Conservation (phyloP, 2,797 vertebrate genomes). For the Danio aesculapii region DNA sequence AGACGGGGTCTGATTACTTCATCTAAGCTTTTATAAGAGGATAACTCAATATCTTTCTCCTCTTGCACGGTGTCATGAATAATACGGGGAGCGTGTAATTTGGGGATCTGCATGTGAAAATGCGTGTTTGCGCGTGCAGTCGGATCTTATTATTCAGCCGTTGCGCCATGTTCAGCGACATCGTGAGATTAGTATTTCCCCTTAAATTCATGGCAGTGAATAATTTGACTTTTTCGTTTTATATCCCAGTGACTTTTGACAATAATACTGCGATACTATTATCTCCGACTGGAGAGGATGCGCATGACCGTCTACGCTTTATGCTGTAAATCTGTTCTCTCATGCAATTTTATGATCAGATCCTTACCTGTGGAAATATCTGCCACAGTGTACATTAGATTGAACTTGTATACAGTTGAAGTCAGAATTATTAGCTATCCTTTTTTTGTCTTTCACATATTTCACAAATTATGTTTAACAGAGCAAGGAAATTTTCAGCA, state of each 20-base stretch:
- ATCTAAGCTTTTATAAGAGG: constrained; percentile 53
- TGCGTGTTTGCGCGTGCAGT: constrained; percentile 47
- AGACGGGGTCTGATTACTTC: constrained; percentile 46
- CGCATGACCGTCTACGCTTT: constrained; percentile 19
- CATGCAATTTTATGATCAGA: constrained; percentile 15
- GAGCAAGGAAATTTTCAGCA: no score
- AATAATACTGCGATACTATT: constrained; percentile 50
- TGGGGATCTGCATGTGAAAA: constrained; percentile 55
- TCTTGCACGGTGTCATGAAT: constrained; percentile 51
- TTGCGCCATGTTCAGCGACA: constrained; percentile 26
- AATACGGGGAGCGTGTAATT: constrained; percentile 54
- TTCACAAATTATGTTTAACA: no score
- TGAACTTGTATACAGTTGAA: not conserved
- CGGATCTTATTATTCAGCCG: constrained; percentile 54
- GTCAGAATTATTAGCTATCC: no score
- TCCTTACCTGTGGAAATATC: constrained; percentile 9
- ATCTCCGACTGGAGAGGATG: constrained; percentile 20
- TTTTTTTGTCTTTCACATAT: no score
- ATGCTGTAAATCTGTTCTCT: constrained; percentile 13
- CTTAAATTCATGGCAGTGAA: constrained; percentile 57
- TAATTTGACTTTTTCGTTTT: constrained; percentile 53
- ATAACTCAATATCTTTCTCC: constrained; percentile 51
- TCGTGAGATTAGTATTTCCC: constrained; percentile 53
- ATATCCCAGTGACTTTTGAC: constrained; percentile 51
- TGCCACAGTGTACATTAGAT: not conserved